These are phyloP conservation scores for Spinus pinus DNA, from an alignment of 2,797 vertebrate genomes.

Conservation along the genomic window DNA sequence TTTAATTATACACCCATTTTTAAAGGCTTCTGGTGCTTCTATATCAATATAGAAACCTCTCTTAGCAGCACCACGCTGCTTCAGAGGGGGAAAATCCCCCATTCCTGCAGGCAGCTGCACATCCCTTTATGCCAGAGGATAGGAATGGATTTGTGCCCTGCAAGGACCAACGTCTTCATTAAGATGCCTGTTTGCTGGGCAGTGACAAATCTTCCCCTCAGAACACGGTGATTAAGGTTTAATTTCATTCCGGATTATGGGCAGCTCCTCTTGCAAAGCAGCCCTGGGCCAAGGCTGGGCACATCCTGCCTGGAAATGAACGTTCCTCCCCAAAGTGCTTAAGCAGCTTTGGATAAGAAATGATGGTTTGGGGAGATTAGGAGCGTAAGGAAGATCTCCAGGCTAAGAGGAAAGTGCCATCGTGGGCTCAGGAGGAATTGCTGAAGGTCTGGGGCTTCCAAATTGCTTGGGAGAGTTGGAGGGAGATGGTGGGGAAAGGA, in stretches of 20 bases:
- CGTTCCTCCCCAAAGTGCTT: neutral
- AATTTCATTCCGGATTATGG: slow-evolving; percentile 42
- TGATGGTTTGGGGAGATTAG: slow-evolving; percentile 35
- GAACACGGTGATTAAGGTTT: slow-evolving; percentile 19
- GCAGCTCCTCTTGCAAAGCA: neutral
- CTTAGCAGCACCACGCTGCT: neutral
- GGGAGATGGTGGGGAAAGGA: neutral
- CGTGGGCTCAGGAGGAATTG: neutral
- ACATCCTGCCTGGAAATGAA: slow-evolving; percentile 17
- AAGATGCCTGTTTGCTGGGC: neutral
- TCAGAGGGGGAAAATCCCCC: neutral
- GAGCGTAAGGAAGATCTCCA: neutral
- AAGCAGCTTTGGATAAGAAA: slow-evolving; percentile 59
- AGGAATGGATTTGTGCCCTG: neutral
- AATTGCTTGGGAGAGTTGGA: neutral
- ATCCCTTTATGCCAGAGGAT: neutral
- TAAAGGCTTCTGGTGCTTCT: neutral
- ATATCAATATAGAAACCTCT: neutral
- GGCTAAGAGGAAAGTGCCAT: neutral
- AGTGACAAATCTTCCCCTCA: neutral
- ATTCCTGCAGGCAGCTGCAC: neutral
- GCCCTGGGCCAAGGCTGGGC: neutral
- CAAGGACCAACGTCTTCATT: neutral
- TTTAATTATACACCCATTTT: rapidly evolving
- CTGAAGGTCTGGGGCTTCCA: neutral